Percentiles rank a stretch among this genome's conserved stretches.
Evolutionary conservation across 2,888 invertebrate genomes (phyloP).

Genomic region (Oxystoma pomonae): DNA sequence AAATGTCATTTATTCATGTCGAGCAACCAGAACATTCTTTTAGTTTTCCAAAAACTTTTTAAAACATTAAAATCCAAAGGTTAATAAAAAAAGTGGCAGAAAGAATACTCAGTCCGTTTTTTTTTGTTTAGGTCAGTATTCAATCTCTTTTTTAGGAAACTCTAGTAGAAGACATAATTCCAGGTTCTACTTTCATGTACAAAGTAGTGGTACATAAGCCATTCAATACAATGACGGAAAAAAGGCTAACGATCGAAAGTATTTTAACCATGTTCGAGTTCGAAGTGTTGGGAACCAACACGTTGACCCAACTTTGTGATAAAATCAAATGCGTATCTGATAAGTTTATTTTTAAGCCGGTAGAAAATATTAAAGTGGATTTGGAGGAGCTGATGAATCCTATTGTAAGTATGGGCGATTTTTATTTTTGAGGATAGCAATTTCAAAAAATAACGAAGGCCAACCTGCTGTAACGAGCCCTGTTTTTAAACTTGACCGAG

Average conservation of each 20-base stretch:
- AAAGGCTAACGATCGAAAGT: slow-evolving; percentile 28
- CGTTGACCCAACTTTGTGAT: slow-evolving; percentile 68
- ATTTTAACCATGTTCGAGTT: slow-evolving; percentile 55
- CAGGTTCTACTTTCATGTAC: slow-evolving; percentile 32
- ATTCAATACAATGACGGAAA: slow-evolving; percentile 23
- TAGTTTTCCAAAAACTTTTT: too few relatives aligned
- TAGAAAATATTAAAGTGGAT: slow-evolving; percentile 46
- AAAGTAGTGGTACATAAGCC: slow-evolving; percentile 33
- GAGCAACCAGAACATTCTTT: too few relatives aligned
- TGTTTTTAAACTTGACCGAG: too few relatives aligned
- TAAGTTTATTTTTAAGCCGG: slow-evolving; percentile 56
- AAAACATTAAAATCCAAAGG: too few relatives aligned
- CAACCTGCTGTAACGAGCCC: too few relatives aligned
- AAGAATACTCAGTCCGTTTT: too few relatives aligned
- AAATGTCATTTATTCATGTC: too few relatives aligned
- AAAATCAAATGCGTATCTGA: slow-evolving; percentile 72
- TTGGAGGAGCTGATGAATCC: slow-evolving; percentile 26
- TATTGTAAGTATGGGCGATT: slow-evolving; percentile 19
- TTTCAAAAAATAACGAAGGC: too few relatives aligned
- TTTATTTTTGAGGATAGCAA: too few relatives aligned
- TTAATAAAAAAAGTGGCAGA: too few relatives aligned
- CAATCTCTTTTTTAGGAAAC: too few relatives aligned
- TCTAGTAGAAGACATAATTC: slow-evolving; percentile 25
- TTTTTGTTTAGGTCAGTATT: too few relatives aligned
- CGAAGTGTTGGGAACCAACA: slow-evolving; percentile 62